Conservation (phyloP, 1,140 invertebrate species). For the Zophobas atratus region DNA sequence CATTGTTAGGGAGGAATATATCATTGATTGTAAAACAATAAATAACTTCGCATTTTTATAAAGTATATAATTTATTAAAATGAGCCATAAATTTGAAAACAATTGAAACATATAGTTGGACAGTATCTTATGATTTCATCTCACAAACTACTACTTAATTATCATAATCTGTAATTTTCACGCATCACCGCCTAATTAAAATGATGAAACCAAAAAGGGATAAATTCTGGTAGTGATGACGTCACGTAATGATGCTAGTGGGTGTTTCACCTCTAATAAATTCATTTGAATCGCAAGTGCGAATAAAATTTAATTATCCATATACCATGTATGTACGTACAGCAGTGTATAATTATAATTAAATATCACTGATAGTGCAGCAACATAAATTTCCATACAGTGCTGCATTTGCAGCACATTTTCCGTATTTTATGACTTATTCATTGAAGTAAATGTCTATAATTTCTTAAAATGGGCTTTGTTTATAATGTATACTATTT, state of each 20-base stretch:
- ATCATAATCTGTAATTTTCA: slow-evolving; percentile 38
- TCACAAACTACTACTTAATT: slow-evolving; percentile 3
- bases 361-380: slow-evolving; percentile 29
- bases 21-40: slow-evolving; percentile 17
- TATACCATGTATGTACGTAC: neutral
- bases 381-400: slow-evolving; percentile 28
- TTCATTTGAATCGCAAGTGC: slow-evolving; percentile 23
- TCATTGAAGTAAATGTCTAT: slow-evolving; percentile 36
- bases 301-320: slow-evolving; percentile 40
- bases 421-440: slow-evolving; percentile 39
- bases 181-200: slow-evolving; percentile 37
- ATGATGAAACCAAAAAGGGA: slow-evolving; percentile 22
- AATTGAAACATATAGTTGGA: slow-evolving; percentile 2
- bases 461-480: slow-evolving; percentile 37
- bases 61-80: slow-evolving; percentile 3
- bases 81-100: neutral
- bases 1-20: slow-evolving; percentile 1
- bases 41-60: slow-evolving; percentile 1
- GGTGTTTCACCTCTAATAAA: slow-evolving; percentile 29
- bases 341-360: slow-evolving; percentile 13
- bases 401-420: slow-evolving; percentile 36
- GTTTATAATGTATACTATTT: slow-evolving; percentile 39
- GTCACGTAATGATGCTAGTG: slow-evolving; percentile 15
- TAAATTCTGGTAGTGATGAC: slow-evolving; percentile 36
- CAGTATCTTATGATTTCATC: neutral